Percentiles rank a stretch among this genome's conserved stretches.
These are phyloP conservation scores for Zapus hudsonius DNA, from an alignment of 2,113 vertebrate genomes.

Conservation along the genomic window DNA sequence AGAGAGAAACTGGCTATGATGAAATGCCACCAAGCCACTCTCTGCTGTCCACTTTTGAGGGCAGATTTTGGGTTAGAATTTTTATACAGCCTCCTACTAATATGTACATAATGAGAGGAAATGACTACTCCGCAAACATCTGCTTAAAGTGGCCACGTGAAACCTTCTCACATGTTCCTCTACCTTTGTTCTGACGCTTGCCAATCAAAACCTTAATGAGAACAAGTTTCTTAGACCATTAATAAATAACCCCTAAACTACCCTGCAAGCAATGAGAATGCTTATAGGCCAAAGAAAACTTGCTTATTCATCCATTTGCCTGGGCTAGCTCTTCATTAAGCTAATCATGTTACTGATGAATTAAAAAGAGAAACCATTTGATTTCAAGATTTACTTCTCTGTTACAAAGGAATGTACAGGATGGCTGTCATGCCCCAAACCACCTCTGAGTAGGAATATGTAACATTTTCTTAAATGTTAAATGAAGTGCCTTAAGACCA, in stretches of 20 bases:
- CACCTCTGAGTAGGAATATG: neutral
- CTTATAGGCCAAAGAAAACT: neutral
- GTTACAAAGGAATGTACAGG: neutral
- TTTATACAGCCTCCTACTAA: neutral
- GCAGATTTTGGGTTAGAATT: neutral
- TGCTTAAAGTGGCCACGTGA: neutral
- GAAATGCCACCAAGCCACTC: neutral
- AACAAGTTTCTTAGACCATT: neutral
- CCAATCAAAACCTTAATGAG: neutral
- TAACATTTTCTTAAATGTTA: neutral
- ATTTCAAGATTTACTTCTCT: neutral
- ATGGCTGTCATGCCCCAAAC: neutral
- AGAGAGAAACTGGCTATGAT: neutral
- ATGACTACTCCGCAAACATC: neutral
- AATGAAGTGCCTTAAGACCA: neutral
- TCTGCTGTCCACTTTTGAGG: neutral
- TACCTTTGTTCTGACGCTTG: neutral
- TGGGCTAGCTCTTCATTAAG: neutral
- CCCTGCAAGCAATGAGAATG: neutral
- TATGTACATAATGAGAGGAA: neutral
- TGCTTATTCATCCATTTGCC: neutral
- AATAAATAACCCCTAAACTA: neutral
- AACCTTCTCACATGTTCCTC: neutral
- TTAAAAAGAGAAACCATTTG: conserved; percentile 26
- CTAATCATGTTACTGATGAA: neutral